Evolutionary conservation across 2,113 vertebrate genomes (phyloP).

Genomic region (Gila orcuttii): DNA sequence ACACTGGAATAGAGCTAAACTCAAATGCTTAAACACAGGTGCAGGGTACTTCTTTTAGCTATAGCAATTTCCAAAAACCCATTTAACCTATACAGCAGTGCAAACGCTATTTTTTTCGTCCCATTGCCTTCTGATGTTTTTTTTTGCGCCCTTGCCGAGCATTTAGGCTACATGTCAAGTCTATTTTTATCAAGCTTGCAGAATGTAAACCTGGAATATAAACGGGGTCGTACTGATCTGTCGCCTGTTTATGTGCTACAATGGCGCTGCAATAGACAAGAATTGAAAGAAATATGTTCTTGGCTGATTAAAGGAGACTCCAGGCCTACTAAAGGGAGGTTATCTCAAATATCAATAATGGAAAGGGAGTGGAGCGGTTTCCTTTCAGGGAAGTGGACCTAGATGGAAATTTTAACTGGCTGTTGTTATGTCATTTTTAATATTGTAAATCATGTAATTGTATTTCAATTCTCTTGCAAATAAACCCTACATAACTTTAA

Average conservation of each 20-base stretch:
- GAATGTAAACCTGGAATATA: slow-evolving; percentile 52
- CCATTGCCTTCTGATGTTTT: background rate
- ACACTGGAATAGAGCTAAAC: slow-evolving; percentile 44
- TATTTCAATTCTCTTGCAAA: background rate
- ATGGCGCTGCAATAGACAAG: background rate
- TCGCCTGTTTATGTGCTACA: slow-evolving; percentile 33
- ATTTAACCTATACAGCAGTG: background rate
- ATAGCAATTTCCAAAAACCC: slow-evolving; percentile 11
- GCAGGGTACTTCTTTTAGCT: slow-evolving; percentile 31
- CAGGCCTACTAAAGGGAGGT: background rate
- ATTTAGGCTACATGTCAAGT: slow-evolving; percentile 9
- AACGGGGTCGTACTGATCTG: slow-evolving; percentile 38
- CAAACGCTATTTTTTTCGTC: background rate
- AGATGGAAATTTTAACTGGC: background rate
- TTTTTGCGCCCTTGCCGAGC: slow-evolving; percentile 29
- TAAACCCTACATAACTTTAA: background rate
- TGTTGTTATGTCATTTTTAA: background rate
- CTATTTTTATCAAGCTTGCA: slow-evolving; percentile 53
- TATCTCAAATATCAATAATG: slow-evolving; percentile 38
- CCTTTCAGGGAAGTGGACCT: background rate
- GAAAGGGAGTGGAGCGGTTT: slow-evolving; percentile 30
- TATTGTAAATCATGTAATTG: background rate
- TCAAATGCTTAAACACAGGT: slow-evolving; percentile 64
- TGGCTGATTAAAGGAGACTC: background rate
- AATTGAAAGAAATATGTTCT: background rate